These are phyloP conservation scores for Gadopsis bispinosus DNA, from an alignment of 2,797 vertebrate species.

Conservation along the genomic window DNA sequence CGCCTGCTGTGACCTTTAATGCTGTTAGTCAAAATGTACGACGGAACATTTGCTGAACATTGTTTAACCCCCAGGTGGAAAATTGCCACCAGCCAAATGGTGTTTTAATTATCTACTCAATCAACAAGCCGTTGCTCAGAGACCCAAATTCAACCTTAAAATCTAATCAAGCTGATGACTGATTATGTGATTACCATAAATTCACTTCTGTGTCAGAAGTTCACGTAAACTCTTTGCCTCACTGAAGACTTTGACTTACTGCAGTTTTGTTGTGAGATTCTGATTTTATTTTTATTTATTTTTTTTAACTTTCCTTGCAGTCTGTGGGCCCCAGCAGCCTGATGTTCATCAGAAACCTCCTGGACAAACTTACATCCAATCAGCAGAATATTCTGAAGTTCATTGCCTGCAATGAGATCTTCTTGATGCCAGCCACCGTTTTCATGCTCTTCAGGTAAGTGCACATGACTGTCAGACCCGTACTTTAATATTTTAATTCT, in stretches of 20 bases:
- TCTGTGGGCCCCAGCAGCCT: conserved; percentile 91
- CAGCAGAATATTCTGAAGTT: conserved; percentile 99
- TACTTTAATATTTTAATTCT: background rate
- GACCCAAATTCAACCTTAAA: conserved; percentile 1
- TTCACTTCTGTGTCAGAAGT: background rate
- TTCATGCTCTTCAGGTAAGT: conserved; percentile 95
- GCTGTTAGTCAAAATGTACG: conserved; percentile 4
- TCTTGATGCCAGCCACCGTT: conserved; percentile 97
- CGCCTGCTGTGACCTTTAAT: conserved; percentile 11
- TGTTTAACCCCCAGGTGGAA: conserved; percentile 8
- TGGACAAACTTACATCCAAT: conserved; percentile 94
- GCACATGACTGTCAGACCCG: background rate
- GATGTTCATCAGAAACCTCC: conserved; percentile 90
- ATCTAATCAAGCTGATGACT: conserved; percentile 14
- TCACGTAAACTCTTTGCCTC: background rate
- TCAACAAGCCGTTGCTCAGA: conserved; percentile 18
- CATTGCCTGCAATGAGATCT: conserved; percentile 98
- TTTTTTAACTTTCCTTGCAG: conserved; percentile 76
- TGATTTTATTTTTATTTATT: background rate
- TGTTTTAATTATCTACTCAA: conserved; percentile 40
- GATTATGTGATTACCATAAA: background rate
- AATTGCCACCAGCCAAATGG: conserved; percentile 27
- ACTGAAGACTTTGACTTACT: background rate
- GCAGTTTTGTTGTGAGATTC: background rate
- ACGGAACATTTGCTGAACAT: conserved; percentile 6